These are phyloP conservation scores for Regulus satrapa DNA, from an alignment of 2,113 vertebrate genomes.

Conservation along the genomic window DNA sequence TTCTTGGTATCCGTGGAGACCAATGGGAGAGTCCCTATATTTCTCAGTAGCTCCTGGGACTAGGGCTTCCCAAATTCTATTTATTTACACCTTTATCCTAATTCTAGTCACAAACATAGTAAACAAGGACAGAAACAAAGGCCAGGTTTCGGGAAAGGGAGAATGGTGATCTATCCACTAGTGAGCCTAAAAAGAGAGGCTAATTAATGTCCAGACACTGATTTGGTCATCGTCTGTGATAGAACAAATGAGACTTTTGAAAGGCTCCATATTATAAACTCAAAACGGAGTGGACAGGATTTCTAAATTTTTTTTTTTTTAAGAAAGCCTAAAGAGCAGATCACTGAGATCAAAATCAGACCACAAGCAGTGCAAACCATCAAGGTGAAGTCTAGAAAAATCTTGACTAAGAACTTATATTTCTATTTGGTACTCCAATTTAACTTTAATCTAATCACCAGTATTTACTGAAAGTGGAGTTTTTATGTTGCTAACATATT, in stretches of 20 bases:
- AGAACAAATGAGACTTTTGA: not conserved
- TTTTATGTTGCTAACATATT: not conserved
- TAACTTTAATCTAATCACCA: not conserved
- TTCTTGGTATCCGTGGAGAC: not conserved
- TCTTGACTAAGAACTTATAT: not conserved
- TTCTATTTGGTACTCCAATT: not conserved
- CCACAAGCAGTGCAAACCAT: not conserved
- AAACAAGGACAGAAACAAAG: not conserved
- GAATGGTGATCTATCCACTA: not conserved
- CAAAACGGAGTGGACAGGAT: not conserved
- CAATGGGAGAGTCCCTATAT: not conserved
- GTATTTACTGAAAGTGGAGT: not conserved
- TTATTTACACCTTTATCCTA: not conserved
- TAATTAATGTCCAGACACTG: not conserved
- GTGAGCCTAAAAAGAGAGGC: fast-evolving
- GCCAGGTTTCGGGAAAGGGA: not conserved
- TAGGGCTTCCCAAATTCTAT: not conserved
- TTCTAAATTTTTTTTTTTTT: no score
- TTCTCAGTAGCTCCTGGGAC: not conserved
- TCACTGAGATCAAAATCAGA: not conserved
- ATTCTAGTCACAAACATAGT: not conserved
- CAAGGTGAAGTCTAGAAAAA: not conserved
- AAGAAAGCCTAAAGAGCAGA: not conserved
- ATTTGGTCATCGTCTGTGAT: not conserved
- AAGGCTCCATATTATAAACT: not conserved